Conservation (phyloP, 2,888 invertebrate species). For the Brachypalpus laphriformis region DNA sequence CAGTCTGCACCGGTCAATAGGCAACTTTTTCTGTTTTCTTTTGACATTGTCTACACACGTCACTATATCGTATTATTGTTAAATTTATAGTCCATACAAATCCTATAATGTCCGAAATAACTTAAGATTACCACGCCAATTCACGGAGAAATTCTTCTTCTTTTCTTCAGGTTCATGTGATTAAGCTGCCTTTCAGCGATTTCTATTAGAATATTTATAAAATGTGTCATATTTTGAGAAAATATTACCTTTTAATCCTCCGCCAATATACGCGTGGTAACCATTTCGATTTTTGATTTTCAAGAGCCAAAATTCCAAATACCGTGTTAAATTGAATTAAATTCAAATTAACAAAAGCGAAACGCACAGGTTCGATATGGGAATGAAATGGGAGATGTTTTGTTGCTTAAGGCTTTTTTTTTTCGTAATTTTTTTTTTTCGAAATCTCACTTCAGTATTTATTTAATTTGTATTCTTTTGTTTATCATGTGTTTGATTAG, state of each 20-base stretch:
- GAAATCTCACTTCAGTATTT: slow-evolving; percentile 10
- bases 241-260: slow-evolving; percentile 10
- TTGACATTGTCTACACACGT: not conserved
- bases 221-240: slow-evolving; percentile 8
- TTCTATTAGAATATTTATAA: not conserved
- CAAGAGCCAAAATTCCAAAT: not conserved
- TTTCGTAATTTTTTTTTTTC: slow-evolving; percentile 5
- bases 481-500: slow-evolving; percentile 41
- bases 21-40: not conserved
- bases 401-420: not conserved
- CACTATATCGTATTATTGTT: not conserved
- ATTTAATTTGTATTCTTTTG: not conserved
- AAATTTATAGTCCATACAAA: not conserved
- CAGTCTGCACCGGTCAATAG: not conserved
- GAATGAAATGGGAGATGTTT: not conserved
- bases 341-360: slow-evolving; percentile 9
- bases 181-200: not conserved
- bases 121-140: not conserved
- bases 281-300: not conserved
- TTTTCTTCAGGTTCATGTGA: not conserved
- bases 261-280: not conserved
- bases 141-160: not conserved
- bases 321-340: slow-evolving; percentile 9
- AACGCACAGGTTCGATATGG: not conserved
- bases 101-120: not conserved